Percentiles rank a stretch among this genome's conserved stretches.
These are phyloP conservation scores for Eristalis pertinax DNA, from an alignment of 2,888 invertebrate species.

Conservation along the genomic window DNA sequence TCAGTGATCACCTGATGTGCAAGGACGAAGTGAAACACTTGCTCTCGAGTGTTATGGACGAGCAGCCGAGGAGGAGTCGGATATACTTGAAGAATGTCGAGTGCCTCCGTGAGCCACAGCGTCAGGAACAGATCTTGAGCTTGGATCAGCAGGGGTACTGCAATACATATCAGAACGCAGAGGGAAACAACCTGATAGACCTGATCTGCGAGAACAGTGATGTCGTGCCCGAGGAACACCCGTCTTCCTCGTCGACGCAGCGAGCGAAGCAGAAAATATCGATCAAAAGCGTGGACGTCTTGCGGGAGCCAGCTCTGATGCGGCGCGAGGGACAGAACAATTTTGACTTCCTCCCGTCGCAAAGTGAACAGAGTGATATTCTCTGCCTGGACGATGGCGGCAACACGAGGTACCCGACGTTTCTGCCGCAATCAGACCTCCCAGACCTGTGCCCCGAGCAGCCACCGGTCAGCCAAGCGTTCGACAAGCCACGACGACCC, in stretches of 20 bases:
- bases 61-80: conserved; percentile 76
- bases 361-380: conserved; percentile 28
- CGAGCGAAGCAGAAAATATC: conserved; percentile 78
- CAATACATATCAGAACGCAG: conserved; percentile 38
- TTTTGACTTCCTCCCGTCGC: conserved; percentile 47
- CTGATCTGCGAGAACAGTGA: conserved; percentile 57
- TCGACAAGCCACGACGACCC: conserved; percentile 77
- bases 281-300: conserved; percentile 80
- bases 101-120: conserved; percentile 78
- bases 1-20: conserved; percentile 87
- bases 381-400: conserved; percentile 43
- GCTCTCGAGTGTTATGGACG: conserved; percentile 75
- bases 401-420: conserved; percentile 39
- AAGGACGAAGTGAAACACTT: conserved; percentile 84
- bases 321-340: conserved; percentile 75
- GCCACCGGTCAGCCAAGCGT: conserved; percentile 7
- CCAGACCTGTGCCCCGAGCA: conserved; percentile 15
- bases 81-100: conserved; percentile 81
- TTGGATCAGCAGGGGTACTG: conserved; percentile 36
- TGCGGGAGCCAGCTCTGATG: conserved; percentile 78
- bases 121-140: conserved; percentile 44
- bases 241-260: conserved; percentile 15
- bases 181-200: conserved; percentile 63
- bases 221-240: conserved; percentile 13
- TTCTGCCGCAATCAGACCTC: conserved; percentile 48